Evolutionary conservation across 2,797 vertebrate genomes (phyloP), one percentile per base, ranked within the genome.

Genomic region (Tauraco hartlaubi): DNA sequence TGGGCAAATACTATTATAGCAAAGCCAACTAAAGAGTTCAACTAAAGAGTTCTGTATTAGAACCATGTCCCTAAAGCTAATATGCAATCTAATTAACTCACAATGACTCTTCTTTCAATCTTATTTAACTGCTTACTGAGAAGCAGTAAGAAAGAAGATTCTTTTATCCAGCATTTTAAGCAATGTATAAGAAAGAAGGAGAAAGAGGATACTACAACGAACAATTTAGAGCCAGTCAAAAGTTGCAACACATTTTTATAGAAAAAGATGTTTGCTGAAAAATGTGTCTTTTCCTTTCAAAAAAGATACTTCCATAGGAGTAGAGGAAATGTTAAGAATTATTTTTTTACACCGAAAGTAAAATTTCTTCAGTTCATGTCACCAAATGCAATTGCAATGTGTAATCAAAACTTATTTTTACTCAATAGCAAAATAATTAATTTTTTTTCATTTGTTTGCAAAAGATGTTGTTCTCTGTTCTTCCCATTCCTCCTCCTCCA

Each of bases 41-140:
- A 46, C 56, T 85, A n/a, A 29, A 73, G 52, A 85, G 69, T 39
- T 74, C 43, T 74, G 7, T 52, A 54, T 13, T 46, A 58, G 7
- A 94, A 31, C 28, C 5, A 14, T 43, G 22, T 85, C 75, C 64
- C 63, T 85, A 80, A 92, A 91, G 81, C 68, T 82, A 85, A 77
- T 52, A 82, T 31, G 35, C 55, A 74, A 67, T 59, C 84, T 66
- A 94, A 93, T 88, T 93, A 92, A 73, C 52, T 68, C 25, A 31
- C 35, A 92, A n/a, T 54, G 7, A 88, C 43, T 90, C 82, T 83
- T 88, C 64, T 78, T 94, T 68, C n/a, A 31, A 17, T 72, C 43
- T 66, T 56, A 80, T 92, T 90, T 90, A 85, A 81, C 49, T 86
- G 61, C 31, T 78, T 77, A 56, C 15, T 89, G 81, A 91, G 31